Evolutionary conservation across 2,888 invertebrate species (phyloP), one percentile per base, ranked within the genome.

Genomic region (Liopterus haemorrhoidalis): DNA sequence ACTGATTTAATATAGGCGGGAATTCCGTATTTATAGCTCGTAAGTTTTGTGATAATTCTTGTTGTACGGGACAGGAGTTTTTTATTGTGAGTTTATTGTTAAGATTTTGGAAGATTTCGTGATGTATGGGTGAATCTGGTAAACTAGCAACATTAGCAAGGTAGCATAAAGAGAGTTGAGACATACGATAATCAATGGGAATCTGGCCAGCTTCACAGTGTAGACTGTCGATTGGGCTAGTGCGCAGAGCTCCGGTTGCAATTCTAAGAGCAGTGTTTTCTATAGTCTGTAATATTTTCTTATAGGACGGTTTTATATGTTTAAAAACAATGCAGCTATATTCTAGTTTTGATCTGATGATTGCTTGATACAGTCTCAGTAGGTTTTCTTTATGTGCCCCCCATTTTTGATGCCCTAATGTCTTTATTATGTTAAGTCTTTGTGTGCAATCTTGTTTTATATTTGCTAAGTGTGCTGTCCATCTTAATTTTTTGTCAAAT

Each of bases 351-450:
- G 36, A 36, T 4, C 12, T 12, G 4, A 36, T 36, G 9, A 22
- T 9, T 2, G 22, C 22, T 22, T 36, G 15, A n/a, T 36, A 22
- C 4, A 24, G 9, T 1, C 19, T 36, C 5, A 36, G n/a, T 5
- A 22, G n/a, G 12, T 11, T 32, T n/a, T 32, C 32, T 12, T 19
- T 36, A 3, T 36, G 22, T 5, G 21, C 36, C 15, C 36, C 36
- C 36, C 36, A 36, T 3, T 36, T 2, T 14, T 36, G 36, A 14
- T 36, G 5, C 16, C 22, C 14, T n/a, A 22, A 4, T 22, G 24
- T 36, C 24, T 36, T 36, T 6, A 36, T 8, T 5, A 36, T 36
- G 15, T 36, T 36, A 6, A 36, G n/a, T 36, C 22, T 36, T 36
- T 22, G 12, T 3, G 14, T 5, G 3, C 9, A 2, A 18, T 36